Conservation (phyloP, 2,888 invertebrate species). For the Opisthograptis luteolata region DNA sequence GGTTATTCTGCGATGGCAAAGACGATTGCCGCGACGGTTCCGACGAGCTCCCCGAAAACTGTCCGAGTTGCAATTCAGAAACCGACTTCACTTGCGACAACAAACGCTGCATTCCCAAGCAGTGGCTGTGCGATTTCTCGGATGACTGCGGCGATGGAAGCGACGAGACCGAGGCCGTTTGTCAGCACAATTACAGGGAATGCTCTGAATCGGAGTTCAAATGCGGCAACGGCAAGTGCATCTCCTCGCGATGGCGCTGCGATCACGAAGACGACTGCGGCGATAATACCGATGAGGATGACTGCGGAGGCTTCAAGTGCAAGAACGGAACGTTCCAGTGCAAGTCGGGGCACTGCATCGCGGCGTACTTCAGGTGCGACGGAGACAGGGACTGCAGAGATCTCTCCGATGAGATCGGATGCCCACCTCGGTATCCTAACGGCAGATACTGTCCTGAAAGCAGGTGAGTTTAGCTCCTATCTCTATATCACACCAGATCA, state of each 20-base stretch:
- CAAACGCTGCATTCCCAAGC: constrained; percentile 93
- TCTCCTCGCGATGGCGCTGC: constrained; percentile 96
- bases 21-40: constrained; percentile 98
- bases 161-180: constrained; percentile 93
- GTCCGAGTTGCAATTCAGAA: constrained; percentile 93
- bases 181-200: constrained; percentile 92
- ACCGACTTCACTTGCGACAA: constrained; percentile 97
- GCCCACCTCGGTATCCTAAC: constrained; percentile 94
- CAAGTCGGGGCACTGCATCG: constrained; percentile 96
- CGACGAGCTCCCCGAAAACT: constrained; percentile 95
- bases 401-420: constrained; percentile 94
- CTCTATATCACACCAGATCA: background rate
- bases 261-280: constrained; percentile 99
- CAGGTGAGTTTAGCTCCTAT: constrained; percentile 52
- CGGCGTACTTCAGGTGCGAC: constrained; percentile 94
- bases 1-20: constrained; percentile 99
- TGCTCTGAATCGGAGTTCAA: constrained; percentile 97
- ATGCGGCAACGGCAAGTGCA: constrained; percentile 95
- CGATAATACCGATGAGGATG: constrained; percentile 95
- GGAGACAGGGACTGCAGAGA: constrained; percentile 95
- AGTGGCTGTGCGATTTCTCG: constrained; percentile 98
- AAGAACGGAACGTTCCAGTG: constrained; percentile 97
- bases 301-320: constrained; percentile 93
- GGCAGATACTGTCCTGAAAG: constrained; percentile 95
- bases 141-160: constrained; percentile 98